A percentile compares a stretch with the other conserved stretches of the same genome.
Conservation (phyloP, 2,113 vertebrate species). For the Philantomba maxwellii region DNA sequence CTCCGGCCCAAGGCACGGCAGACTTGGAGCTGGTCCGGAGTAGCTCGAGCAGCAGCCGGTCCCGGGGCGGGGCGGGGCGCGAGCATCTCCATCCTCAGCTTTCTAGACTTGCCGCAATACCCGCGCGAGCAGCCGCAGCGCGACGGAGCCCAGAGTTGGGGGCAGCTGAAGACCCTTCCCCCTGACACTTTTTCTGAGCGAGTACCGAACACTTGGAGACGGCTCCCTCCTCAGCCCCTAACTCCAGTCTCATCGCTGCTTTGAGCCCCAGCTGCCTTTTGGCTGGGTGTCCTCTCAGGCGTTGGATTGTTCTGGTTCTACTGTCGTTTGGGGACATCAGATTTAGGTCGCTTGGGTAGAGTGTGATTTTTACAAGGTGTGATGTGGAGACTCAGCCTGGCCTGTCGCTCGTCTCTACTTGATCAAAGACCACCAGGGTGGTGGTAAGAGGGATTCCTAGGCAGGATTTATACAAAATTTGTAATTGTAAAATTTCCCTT, state of each 20-base stretch:
- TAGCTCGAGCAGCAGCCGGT: not conserved
- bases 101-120: not conserved
- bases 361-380: not conserved
- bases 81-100: not conserved
- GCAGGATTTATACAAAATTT: not conserved
- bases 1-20: not conserved
- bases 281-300: not conserved
- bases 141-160: not conserved
- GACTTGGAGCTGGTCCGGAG: not conserved
- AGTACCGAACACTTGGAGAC: not conserved
- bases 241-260: not conserved
- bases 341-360: not conserved
- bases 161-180: too few species aligned
- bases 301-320: not conserved
- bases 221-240: fast-evolving
- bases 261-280: not conserved
- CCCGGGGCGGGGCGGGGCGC: not conserved
- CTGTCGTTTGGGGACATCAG: not conserved
- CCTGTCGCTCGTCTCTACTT: not conserved
- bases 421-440: not conserved
- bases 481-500: not conserved
- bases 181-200: too few species aligned
- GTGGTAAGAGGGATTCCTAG: not conserved
- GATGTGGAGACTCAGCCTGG: not conserved
- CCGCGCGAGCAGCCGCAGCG: not conserved